Conservation (phyloP, 2,113 vertebrate species). For the Clarias magur region DNA sequence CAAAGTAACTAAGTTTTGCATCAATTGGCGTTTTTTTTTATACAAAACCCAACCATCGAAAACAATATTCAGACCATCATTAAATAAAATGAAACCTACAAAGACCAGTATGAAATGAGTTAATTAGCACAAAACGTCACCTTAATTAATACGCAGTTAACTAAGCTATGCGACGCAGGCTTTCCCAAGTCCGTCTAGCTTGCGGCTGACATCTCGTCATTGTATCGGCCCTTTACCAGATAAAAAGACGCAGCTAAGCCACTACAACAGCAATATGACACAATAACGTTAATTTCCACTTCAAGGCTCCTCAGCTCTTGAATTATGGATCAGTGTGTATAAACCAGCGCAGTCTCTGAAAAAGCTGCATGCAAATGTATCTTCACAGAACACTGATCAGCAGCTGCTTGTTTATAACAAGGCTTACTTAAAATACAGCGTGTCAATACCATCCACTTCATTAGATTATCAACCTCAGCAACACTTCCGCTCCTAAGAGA, state of each 20-base stretch:
- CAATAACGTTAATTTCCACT: slow-evolving; percentile 71
- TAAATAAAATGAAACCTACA: neutral
- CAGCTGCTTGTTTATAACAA: slow-evolving; percentile 16
- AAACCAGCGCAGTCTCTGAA: slow-evolving; percentile 36
- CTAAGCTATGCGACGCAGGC: no score
- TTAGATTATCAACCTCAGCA: slow-evolving; percentile 32
- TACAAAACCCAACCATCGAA: neutral
- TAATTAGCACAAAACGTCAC: neutral
- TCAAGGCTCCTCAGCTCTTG: slow-evolving; percentile 64
- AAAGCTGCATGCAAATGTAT: slow-evolving; percentile 48
- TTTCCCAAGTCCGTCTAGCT: neutral
- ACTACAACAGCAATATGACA: slow-evolving; percentile 48
- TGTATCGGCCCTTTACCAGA: slow-evolving; percentile 53
- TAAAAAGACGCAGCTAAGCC: slow-evolving; percentile 54
- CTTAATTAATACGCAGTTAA: no score
- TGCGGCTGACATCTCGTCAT: slow-evolving; percentile 22
- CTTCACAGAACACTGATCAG: slow-evolving; percentile 21
- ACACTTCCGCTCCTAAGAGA: slow-evolving; percentile 28
- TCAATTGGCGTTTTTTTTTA: neutral
- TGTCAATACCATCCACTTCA: slow-evolving; percentile 35
- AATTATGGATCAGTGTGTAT: slow-evolving; percentile 64
- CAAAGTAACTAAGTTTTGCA: neutral
- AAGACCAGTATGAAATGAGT: neutral
- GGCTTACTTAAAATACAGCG: slow-evolving; percentile 38
- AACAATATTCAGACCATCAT: neutral